Evolutionary conservation across 2,113 vertebrate species (phyloP), one percentile per base, ranked within the genome.

Genomic region (Serilophus lunatus): DNA sequence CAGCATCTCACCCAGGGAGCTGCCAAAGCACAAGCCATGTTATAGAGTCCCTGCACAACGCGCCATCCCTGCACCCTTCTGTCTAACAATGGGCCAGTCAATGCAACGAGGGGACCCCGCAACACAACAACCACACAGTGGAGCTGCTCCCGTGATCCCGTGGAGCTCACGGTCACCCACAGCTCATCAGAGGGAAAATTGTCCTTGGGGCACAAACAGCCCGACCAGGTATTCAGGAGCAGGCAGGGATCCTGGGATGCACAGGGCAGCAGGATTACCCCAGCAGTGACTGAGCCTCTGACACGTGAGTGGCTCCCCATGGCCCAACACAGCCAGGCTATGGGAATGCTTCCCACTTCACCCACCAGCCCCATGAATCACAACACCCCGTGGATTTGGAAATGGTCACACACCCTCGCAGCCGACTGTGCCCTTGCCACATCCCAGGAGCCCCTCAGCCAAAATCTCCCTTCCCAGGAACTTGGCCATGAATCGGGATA

Each of bases 1-100:
- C 22, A 1, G 23, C 4, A 0, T 4, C 36, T 53, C 3, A 0
- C n/a, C 4, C 1, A 50, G 29, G 33, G 18, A 82, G 42, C 56
- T 54, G 69, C 83, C 24, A 2, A 33, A 61, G 26, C 18, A 0
- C 76, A 45, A 71, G 71, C 61, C 8, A 3, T 0, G 2, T 47
- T 18, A 0, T 0, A 8, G 22, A 7, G 4, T 7, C n/a, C 40
- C 35, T 13, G 50, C 44, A 2, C 42, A 9, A 2, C 1, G 1
- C 42, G 7, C 25, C 59, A 8, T 1, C 84, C 31, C 75, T 18
- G 18, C 44, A 9, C 5, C 20, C 51, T 10, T 5, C 68, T 42
- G 33, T 22, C 64, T 4, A 13, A 13, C 0, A 0, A 74, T 35
- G 23, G 36, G 20, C 25, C 24, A 1, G 13, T 3, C 72, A 8